These are phyloP conservation scores for Cremastinae sp. DNA, from an alignment of 2,888 invertebrate genomes.

Conservation along the genomic window DNA sequence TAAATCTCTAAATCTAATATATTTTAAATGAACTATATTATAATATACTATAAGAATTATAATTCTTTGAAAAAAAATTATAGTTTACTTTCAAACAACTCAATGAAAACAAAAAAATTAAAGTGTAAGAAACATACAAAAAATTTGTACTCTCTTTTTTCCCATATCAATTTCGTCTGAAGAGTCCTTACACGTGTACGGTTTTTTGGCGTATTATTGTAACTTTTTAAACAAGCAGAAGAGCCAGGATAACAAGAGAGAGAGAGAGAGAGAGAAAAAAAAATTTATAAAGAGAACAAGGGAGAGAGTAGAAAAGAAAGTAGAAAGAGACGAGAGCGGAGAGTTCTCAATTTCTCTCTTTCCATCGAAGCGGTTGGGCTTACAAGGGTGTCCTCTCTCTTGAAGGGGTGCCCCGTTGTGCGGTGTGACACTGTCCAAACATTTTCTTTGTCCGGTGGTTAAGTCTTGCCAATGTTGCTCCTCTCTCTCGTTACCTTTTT, in stretches of 20 bases:
- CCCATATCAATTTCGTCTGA: background rate
- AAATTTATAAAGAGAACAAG: background rate
- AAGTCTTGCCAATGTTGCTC: slow-evolving; percentile 73
- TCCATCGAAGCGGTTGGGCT: slow-evolving; percentile 47
- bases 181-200: background rate
- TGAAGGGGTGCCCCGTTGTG: slow-evolving; percentile 72
- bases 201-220: background rate
- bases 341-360: slow-evolving; percentile 40
- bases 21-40: too few species aligned
- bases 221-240: slow-evolving; percentile 13
- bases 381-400: slow-evolving; percentile 66
- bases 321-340: slow-evolving; percentile 47
- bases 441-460: slow-evolving; percentile 80
- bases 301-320: slow-evolving; percentile 10
- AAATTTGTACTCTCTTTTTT: too few species aligned
- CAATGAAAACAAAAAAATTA: too few species aligned
- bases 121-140: too few species aligned
- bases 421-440: slow-evolving; percentile 79
- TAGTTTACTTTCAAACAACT: too few species aligned
- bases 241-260: too few species aligned
- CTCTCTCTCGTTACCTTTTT: slow-evolving; percentile 34
- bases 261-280: background rate
- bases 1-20: too few species aligned
- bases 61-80: too few species aligned
- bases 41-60: too few species aligned